Conservation (phyloP, 1,140 invertebrate genomes). For the Atta cephalotes region DNA sequence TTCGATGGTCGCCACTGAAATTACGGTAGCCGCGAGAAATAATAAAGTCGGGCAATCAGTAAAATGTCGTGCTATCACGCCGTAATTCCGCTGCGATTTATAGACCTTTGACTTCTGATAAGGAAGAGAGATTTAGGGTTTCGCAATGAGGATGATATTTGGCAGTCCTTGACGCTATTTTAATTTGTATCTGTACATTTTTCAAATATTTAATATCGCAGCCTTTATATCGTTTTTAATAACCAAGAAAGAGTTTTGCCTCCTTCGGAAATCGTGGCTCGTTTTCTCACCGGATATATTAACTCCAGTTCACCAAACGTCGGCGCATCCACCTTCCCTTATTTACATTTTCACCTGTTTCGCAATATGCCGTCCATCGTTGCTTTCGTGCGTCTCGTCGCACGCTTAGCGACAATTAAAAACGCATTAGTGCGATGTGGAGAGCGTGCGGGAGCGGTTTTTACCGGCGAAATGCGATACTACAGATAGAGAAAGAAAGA, state of each 20-base stretch:
- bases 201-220: not conserved
- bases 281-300: slow-evolving; percentile 13
- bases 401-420: slow-evolving; percentile 82
- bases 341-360: slow-evolving; percentile 54
- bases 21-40: slow-evolving; percentile 32
- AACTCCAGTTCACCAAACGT: slow-evolving; percentile 11
- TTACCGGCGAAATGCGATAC: not conserved
- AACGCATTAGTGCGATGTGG: slow-evolving; percentile 79
- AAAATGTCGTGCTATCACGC: slow-evolving; percentile 9
- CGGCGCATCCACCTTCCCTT: slow-evolving; percentile 17
- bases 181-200: not conserved
- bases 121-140: slow-evolving; percentile 2
- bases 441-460: slow-evolving; percentile 9
- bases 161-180: not conserved
- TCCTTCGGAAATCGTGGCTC: not conserved
- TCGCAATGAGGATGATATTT: not conserved
- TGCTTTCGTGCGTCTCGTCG: slow-evolving; percentile 51
- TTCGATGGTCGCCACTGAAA: slow-evolving; percentile 15
- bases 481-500: not conserved
- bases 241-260: not conserved
- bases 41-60: slow-evolving; percentile 39
- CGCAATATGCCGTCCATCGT: not conserved
- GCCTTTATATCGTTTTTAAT: not conserved
- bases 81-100: slow-evolving; percentile 9
- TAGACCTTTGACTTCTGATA: slow-evolving; percentile 31